Conservation (phyloP, 2,888 invertebrate genomes). For the Drosophila demipolita region DNA sequence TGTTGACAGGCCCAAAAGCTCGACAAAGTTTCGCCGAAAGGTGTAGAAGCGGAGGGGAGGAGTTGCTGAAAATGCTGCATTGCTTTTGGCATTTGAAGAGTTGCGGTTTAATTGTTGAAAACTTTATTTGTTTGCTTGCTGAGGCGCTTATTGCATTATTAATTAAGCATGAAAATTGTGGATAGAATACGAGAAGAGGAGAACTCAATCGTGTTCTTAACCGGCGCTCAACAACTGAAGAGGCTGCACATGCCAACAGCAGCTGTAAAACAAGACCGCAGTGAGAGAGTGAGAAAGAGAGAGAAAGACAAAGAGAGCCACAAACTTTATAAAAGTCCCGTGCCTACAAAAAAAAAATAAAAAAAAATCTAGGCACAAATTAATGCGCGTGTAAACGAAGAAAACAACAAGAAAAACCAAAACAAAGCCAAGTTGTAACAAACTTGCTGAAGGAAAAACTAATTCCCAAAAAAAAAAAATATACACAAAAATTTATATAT, state of each 20-base stretch:
- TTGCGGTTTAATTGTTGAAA: constrained; percentile 46
- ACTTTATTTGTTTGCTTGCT: constrained; percentile 37
- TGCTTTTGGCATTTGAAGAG: constrained; percentile 40
- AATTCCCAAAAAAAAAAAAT: constrained; percentile 32
- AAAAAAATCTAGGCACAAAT: constrained; percentile 56
- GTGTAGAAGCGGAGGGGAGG: neutral
- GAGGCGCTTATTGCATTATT: constrained; percentile 61
- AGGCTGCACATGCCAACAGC: constrained; percentile 62
- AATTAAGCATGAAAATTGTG: constrained; percentile 65
- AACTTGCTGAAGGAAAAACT: constrained; percentile 50
- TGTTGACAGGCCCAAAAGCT: constrained; percentile 40
- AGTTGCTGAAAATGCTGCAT: constrained; percentile 7
- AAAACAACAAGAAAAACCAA: constrained; percentile 17
- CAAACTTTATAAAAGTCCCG: constrained; percentile 52
- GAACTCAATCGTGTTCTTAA: constrained; percentile 4
- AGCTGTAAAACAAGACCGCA: constrained; percentile 22
- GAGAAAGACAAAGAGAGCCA: constrained; percentile 21
- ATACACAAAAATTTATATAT: neutral
- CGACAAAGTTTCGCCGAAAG: constrained; percentile 16
- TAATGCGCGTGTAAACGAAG: constrained; percentile 66
- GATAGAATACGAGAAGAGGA: constrained; percentile 1
- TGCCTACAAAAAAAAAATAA: constrained; percentile 18
- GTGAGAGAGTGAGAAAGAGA: constrained; percentile 29
- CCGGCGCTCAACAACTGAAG: constrained; percentile 5
- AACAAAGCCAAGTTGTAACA: constrained; percentile 47